phyloP scores from a whole-genome alignment of 2,888 invertebrate species.

The Chouioia cunea region DNA sequence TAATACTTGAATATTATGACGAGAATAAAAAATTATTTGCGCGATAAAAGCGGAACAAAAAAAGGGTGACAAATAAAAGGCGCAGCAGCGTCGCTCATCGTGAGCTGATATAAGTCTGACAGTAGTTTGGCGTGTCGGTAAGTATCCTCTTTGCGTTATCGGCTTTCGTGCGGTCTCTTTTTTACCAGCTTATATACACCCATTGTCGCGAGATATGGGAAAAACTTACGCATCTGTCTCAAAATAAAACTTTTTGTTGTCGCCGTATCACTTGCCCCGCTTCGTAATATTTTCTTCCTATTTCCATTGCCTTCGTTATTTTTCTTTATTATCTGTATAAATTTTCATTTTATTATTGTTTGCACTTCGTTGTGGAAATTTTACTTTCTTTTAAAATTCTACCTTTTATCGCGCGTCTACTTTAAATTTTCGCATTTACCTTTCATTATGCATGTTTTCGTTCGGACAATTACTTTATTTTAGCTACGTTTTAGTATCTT shows the following conservation, averaged over 20 bases:
- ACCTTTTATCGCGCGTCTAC: not conserved
- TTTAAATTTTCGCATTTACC: too few species aligned
- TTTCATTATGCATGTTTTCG: too few species aligned
- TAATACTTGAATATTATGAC: too few species aligned
- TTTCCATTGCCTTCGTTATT: not conserved
- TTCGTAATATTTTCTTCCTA: not conserved
- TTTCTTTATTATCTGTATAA: not conserved
- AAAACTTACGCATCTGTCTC: not conserved
- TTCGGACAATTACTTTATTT: too few species aligned
- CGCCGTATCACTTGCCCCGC: not conserved
- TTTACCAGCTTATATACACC: conserved; percentile 49
- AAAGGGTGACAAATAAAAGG: too few species aligned
- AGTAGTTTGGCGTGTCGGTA: conserved; percentile 49
- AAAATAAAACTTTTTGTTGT: conserved; percentile 7
- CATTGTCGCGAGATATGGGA: conserved; percentile 35
- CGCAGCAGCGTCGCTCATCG: conserved; percentile 44
- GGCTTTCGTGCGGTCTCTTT: conserved; percentile 46
- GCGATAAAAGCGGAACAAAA: too few species aligned
- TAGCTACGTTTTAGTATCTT: not conserved
- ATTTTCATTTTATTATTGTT: not conserved
- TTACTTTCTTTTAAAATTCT: not conserved
- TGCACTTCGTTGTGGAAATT: not conserved
- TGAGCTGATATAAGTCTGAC: conserved; percentile 43
- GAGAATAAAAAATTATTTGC: not conserved
- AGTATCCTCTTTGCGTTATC: conserved; percentile 46